Evolutionary conservation across 92 coral and sea anemone genomes (phyloP).

Genomic region (Porites divaricata): DNA sequence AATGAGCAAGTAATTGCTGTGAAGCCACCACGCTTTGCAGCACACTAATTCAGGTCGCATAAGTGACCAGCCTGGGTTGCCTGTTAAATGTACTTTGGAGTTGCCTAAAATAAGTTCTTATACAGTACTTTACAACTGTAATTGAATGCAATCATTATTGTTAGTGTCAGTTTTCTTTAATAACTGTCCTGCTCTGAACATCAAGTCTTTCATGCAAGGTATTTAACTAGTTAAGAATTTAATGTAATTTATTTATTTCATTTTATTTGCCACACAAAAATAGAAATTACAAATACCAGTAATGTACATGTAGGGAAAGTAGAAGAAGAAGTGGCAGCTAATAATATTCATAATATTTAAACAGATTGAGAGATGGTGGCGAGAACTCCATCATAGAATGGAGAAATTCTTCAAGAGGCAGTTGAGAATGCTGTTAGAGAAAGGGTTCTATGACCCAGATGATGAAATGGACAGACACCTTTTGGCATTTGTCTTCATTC

Average conservation of each 20-base stretch:
- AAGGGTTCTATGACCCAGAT: constrained; percentile 54
- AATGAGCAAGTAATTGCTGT: neutral
- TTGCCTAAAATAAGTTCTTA: constrained; percentile 8
- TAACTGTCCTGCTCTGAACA: constrained; percentile 17
- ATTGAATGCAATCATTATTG: constrained; percentile 7
- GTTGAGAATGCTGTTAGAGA: constrained; percentile 50
- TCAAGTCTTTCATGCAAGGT: constrained; percentile 9
- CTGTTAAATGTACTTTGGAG: constrained; percentile 4
- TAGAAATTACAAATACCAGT: too few relatives aligned
- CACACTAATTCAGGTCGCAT: too few relatives aligned
- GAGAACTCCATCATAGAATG: constrained; percentile 51
- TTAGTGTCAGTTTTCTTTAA: constrained; percentile 23
- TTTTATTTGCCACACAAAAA: too few relatives aligned
- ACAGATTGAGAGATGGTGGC: constrained; percentile 74
- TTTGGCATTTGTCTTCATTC: constrained; percentile 61
- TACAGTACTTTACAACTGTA: neutral
- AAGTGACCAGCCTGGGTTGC: neutral
- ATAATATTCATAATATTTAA: constrained; percentile 1
- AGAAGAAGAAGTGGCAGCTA: too few relatives aligned
- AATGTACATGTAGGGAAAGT: too few relatives aligned
- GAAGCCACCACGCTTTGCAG: neutral
- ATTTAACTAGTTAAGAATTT: constrained; percentile 2
- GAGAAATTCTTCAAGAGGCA: constrained; percentile 54
- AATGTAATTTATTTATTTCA: neutral
- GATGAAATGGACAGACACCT: constrained; percentile 45